Evolutionary conservation across 1,140 invertebrate species (phyloP).

Genomic region (Leptonema lineaticorne): DNA sequence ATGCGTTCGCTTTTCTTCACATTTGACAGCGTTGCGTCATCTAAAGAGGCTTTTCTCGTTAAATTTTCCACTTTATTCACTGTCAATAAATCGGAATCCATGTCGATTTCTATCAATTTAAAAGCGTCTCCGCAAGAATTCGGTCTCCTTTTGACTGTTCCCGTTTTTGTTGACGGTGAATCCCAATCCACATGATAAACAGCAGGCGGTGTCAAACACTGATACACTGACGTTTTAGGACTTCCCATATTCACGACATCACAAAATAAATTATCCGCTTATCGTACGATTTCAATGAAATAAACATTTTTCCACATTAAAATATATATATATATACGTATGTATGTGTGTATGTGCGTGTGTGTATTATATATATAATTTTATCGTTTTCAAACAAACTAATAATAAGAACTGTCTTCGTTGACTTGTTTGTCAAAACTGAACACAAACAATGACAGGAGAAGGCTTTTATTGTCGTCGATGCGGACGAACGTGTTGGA

Average conservation of each 20-base stretch:
- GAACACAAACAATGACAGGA: constrained; percentile 19
- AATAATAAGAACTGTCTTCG: neutral
- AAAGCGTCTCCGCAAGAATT: constrained; percentile 51
- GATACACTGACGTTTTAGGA: constrained; percentile 51
- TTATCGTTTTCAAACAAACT: too few relatives aligned
- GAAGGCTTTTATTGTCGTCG: constrained; percentile 15
- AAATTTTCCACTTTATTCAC: neutral
- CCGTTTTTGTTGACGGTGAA: constrained; percentile 65
- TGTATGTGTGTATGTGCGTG: too few relatives aligned
- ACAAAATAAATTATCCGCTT: neutral
- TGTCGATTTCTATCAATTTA: neutral
- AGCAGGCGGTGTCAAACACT: constrained; percentile 46
- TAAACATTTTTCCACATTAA: too few relatives aligned
- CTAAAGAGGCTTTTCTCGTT: constrained; percentile 34
- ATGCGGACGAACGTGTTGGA: neutral
- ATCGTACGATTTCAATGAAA: too few relatives aligned
- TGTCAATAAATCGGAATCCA: constrained; percentile 3
- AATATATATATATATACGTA: too few relatives aligned
- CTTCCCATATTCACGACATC: constrained; percentile 49
- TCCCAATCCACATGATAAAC: constrained; percentile 66
- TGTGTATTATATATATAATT: too few relatives aligned
- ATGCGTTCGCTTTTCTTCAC: neutral
- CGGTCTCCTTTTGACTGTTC: constrained; percentile 64
- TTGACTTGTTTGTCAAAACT: constrained; percentile 24
- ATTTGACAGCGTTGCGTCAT: neutral